Base-by-base conservation (phyloP, 2,888 invertebrate genomes). In the Seira musarum region DNA sequence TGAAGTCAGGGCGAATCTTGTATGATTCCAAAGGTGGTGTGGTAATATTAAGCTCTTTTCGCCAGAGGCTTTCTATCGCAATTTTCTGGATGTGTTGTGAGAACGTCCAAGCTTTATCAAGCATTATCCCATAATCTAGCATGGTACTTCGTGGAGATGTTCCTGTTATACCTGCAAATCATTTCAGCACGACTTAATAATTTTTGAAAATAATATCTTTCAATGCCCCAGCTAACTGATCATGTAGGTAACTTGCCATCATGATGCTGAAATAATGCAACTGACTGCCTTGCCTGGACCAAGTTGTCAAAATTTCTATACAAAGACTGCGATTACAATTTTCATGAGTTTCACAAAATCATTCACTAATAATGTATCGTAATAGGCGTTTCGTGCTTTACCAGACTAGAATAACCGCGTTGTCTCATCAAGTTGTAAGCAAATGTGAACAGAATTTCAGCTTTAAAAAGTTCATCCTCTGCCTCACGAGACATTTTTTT, bases 221-320 rank as follows among this genome's bases (percentile, higher is more conserved):
- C n/a, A n/a, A n/a, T n/a, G n/a, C n/a, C n/a, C n/a, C n/a, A n/a
- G n/a, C n/a, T n/a, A n/a, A n/a, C n/a, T n/a, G n/a, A n/a, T n/a
- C n/a, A n/a, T n/a, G n/a, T n/a, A n/a, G n/a, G n/a, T n/a, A n/a
- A n/a, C n/a, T n/a, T n/a, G n/a, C 98, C 98, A 88, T 98, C 98
- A 89, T 98, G 98, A 88, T 98, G 98, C 88, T 98, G 97, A 88
- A 98, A 98, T 13, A 98, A 90, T 0, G 95, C 97, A 81, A 98
- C 90, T 88, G 95, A 94, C 63, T 96, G 91, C 64, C 98, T 90
- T 0, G 94, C 96, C 66, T 91, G 91, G 1, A 95, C 93, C 82
- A 96, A 90, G 87, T 94, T 94, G 87, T 96, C 95, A 87, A 94
- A 96, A 24, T 64, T 69, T 13, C 19, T 53, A 19, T 72, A 21